A percentile compares a stretch with the other conserved stretches of the same genome.
These are phyloP conservation scores for Muntiacus reevesi DNA, from an alignment of 2,113 vertebrate genomes.

Conservation along the genomic window DNA sequence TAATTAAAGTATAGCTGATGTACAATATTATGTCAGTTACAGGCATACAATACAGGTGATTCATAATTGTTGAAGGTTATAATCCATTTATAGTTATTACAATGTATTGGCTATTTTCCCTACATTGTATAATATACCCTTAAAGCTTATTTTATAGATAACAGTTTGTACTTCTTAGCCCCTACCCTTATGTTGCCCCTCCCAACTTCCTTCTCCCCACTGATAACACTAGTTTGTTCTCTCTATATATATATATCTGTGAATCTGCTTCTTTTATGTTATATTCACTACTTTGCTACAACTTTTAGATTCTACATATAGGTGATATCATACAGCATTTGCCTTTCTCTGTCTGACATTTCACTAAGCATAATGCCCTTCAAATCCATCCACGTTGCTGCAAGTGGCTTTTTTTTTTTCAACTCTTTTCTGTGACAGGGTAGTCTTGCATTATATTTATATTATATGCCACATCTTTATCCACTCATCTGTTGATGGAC, in stretches of 20 bases:
- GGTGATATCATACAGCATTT: not conserved
- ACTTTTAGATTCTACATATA: not conserved
- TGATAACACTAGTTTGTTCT: not conserved
- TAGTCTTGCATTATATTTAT: not conserved
- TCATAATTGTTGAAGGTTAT: not conserved
- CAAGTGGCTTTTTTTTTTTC: not conserved
- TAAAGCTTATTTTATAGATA: not conserved
- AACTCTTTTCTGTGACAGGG: not conserved
- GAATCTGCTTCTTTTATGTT: not conserved
- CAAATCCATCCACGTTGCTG: not conserved
- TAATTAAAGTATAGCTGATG: not conserved
- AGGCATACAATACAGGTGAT: not conserved
- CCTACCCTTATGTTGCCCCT: not conserved
- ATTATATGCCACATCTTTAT: not conserved
- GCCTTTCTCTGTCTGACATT: not conserved
- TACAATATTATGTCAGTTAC: not conserved
- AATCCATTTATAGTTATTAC: not conserved
- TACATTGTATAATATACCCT: not conserved
- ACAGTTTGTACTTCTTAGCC: not conserved
- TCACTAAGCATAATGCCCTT: not conserved
- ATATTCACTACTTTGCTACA: not conserved
- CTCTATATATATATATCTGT: rapidly evolving
- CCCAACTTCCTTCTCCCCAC: not conserved
- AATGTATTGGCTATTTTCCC: not conserved
- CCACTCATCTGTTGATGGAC: not conserved